These are phyloP conservation scores for Lithosia quadra DNA, from an alignment of 2,888 invertebrate genomes.

Conservation along the genomic window DNA sequence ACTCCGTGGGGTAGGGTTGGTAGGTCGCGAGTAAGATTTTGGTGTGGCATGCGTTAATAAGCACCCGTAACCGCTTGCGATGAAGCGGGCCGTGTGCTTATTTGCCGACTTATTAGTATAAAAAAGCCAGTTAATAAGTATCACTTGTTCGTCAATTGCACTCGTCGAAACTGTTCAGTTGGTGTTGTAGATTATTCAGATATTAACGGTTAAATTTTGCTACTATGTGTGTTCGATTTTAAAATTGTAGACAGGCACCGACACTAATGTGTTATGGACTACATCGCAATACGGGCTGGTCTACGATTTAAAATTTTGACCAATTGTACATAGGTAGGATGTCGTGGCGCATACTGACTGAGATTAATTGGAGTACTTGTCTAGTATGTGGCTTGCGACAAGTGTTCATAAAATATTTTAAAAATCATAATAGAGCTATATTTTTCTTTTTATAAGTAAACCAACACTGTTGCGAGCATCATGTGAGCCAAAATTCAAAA, in stretches of 20 bases:
- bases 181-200: slow-evolving; percentile 74
- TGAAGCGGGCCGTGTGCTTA: neutral
- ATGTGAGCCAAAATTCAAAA: slow-evolving; percentile 26
- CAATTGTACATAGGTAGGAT: slow-evolving; percentile 51
- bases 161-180: slow-evolving; percentile 81
- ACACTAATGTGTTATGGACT: slow-evolving; percentile 36
- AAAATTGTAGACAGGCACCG: slow-evolving; percentile 60
- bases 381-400: slow-evolving; percentile 48
- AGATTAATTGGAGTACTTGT: slow-evolving; percentile 39
- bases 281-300: slow-evolving; percentile 43
- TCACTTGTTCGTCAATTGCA: slow-evolving; percentile 87
- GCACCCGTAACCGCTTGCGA: neutral
- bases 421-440: slow-evolving; percentile 22
- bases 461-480: slow-evolving; percentile 27
- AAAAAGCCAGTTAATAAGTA: slow-evolving; percentile 77
- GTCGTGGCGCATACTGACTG: slow-evolving; percentile 64
- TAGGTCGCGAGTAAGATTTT: neutral
- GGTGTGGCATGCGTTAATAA: neutral
- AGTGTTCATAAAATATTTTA: slow-evolving; percentile 26
- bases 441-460: slow-evolving; percentile 28
- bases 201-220: slow-evolving; percentile 66
- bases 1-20: neutral
- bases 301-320: slow-evolving; percentile 59
- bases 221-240: slow-evolving; percentile 58
- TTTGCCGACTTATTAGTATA: slow-evolving; percentile 9